These are phyloP conservation scores for Bufo gargarizans DNA, from an alignment of 2,113 vertebrate genomes.

Conservation along the genomic window DNA sequence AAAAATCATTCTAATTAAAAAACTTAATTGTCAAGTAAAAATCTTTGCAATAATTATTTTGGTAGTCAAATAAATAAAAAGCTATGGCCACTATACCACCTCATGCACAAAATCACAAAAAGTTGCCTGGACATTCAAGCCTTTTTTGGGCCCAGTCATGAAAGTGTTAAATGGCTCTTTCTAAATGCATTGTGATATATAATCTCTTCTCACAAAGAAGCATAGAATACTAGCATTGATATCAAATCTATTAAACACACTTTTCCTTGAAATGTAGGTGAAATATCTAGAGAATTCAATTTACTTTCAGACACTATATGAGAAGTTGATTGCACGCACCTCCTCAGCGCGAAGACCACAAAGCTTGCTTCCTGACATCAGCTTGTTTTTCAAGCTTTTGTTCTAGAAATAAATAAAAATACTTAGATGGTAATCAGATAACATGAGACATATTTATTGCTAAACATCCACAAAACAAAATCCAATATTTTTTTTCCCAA, in stretches of 20 bases:
- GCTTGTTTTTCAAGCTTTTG: constrained; percentile 97
- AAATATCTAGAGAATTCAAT: background rate
- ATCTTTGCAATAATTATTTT: too few species aligned
- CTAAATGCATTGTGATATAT: background rate
- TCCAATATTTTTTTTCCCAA: background rate
- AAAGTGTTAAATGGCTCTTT: background rate
- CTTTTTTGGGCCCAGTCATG: too few species aligned
- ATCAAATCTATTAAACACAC: background rate
- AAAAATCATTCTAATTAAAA: too few species aligned
- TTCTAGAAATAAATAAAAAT: constrained; percentile 75
- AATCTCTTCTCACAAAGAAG: background rate
- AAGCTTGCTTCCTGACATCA: constrained; percentile 92
- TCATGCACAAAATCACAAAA: background rate
- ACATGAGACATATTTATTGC: background rate
- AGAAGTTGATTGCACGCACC: constrained; percentile 72
- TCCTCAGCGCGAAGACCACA: constrained; percentile 95
- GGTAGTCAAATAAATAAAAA: too few species aligned
- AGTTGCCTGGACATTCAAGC: too few species aligned
- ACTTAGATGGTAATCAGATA: background rate
- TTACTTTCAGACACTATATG: background rate
- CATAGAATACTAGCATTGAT: background rate
- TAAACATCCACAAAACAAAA: background rate
- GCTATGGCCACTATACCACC: too few species aligned
- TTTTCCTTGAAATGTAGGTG: background rate
- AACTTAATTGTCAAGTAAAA: too few species aligned